Evolutionary conservation across 2,113 vertebrate species (phyloP).

Genomic region (Tupaia chinensis): DNA sequence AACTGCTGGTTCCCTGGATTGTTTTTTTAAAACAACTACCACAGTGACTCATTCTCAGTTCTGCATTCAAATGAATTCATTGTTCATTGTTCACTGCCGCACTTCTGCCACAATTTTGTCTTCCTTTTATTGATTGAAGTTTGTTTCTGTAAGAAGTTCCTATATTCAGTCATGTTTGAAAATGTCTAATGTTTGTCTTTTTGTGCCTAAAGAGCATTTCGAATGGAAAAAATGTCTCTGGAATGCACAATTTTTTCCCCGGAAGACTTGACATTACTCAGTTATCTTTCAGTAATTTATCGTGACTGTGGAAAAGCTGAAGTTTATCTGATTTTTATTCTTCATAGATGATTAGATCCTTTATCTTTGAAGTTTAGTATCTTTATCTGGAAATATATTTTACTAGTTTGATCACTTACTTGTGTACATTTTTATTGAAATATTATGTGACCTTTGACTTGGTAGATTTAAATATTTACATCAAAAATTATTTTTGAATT

Average conservation of each 20-base stretch:
- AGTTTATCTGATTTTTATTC: neutral
- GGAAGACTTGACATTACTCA: neutral
- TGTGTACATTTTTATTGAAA: constrained; percentile 7
- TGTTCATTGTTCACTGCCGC: neutral
- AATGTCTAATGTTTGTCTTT: neutral
- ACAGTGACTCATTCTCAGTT: neutral
- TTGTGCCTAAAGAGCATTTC: neutral
- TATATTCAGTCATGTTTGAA: neutral
- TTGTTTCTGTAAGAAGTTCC: constrained; percentile 32
- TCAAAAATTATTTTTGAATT: constrained; percentile 11
- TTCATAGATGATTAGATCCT: neutral
- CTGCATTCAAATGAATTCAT: neutral
- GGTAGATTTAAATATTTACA: neutral
- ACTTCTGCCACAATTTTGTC: neutral
- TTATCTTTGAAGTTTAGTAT: constrained; percentile 1
- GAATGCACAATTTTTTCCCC: neutral
- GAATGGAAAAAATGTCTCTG: neutral
- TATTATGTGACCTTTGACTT: constrained; percentile 3
- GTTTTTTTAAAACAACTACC: too few species aligned
- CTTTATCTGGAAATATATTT: neutral
- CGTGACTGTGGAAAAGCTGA: neutral
- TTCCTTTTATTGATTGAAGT: constrained; percentile 18
- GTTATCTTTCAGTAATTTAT: neutral
- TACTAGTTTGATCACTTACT: neutral
- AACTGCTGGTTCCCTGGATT: too few species aligned